A percentile compares a stretch with the other conserved stretches of the same genome.
Conservation (phyloP, 2,797 vertebrate species). For the Hydrophis major region DNA sequence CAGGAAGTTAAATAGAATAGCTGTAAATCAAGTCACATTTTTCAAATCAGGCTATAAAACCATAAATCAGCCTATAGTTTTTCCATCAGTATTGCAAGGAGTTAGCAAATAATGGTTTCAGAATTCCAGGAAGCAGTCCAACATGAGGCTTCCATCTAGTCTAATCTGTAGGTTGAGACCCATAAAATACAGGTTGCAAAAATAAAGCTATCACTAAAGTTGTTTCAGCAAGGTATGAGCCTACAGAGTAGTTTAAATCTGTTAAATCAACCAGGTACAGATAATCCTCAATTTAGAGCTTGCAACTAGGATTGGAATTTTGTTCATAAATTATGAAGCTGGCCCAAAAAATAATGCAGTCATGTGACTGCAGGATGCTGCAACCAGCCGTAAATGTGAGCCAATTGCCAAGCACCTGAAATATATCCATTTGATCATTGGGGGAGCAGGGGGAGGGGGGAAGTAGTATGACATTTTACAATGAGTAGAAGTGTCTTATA, state of each 20-base stretch:
- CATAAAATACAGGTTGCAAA: background rate
- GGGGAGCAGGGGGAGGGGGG: too few relatives aligned
- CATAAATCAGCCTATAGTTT: background rate
- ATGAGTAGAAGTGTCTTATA: background rate
- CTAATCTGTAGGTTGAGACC: background rate
- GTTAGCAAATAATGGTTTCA: background rate
- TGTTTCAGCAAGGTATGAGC: background rate
- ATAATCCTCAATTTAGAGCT: background rate
- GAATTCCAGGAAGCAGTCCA: background rate
- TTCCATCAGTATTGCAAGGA: background rate
- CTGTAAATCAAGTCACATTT: background rate
- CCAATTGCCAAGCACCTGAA: background rate
- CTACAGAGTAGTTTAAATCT: background rate
- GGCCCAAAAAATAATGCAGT: background rate
- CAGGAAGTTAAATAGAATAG: background rate
- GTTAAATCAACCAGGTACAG: background rate
- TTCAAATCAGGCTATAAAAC: background rate
- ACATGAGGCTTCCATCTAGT: background rate
- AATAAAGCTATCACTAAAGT: background rate
- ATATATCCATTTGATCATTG: background rate
- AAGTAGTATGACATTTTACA: background rate
- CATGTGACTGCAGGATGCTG: background rate
- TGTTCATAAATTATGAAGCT: background rate
- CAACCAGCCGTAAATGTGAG: background rate
- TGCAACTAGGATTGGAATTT: background rate